A percentile compares a stretch with the other conserved stretches of the same genome.
These are phyloP conservation scores for Tetramorium parvispinum DNA, from an alignment of 1,140 invertebrate species.

Conservation along the genomic window DNA sequence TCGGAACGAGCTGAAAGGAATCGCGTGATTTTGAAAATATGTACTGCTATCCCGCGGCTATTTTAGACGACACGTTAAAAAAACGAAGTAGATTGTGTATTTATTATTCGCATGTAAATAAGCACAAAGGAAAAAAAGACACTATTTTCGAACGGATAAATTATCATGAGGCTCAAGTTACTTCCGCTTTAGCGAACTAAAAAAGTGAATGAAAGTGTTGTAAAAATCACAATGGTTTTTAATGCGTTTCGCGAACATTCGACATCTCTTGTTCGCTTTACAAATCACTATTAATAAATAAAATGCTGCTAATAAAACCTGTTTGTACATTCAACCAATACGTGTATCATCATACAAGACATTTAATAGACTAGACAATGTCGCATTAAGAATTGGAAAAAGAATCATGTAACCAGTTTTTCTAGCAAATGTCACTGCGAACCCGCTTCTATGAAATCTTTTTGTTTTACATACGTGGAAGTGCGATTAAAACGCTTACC, in stretches of 20 bases:
- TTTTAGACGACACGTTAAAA: slow-evolving; percentile 15
- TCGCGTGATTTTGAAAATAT: not conserved
- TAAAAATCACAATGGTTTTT: not conserved
- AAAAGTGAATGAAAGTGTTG: not conserved
- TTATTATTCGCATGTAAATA: not conserved
- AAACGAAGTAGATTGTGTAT: not conserved
- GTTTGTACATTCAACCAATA: not conserved
- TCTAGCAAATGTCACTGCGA: not conserved
- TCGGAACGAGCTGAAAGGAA: not conserved
- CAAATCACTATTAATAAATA: not conserved
- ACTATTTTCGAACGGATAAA: not conserved
- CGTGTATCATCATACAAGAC: not conserved
- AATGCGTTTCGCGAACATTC: not conserved
- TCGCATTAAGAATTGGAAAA: not conserved
- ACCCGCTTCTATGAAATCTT: not conserved
- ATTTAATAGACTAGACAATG: not conserved
- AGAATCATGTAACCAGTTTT: not conserved
- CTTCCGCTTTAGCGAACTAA: not conserved
- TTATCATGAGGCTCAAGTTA: not conserved
- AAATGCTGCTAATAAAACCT: not conserved
- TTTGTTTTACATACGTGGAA: not conserved
- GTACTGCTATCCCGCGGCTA: not conserved
- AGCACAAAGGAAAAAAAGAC: not conserved
- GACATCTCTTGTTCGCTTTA: not conserved
- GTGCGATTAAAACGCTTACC: not conserved